Percentiles rank a stretch among this genome's conserved stretches.
These are phyloP conservation scores for Argopecten irradians DNA, from an alignment of 1,140 invertebrate species.

Conservation along the genomic window DNA sequence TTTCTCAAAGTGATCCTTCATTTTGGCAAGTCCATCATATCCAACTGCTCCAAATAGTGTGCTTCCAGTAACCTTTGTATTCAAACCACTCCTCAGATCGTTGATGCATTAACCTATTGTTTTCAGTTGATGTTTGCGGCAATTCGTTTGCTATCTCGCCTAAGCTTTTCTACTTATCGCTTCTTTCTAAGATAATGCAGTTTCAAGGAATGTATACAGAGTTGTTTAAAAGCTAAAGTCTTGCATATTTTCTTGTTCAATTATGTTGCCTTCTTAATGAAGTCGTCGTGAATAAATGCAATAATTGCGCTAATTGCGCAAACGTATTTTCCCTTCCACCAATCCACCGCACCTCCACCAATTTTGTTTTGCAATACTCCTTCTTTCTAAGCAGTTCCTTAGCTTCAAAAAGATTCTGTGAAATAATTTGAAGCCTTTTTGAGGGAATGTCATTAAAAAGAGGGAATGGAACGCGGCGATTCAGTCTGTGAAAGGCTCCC, in stretches of 20 bases:
- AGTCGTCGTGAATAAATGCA: conserved; percentile 45
- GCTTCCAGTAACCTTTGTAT: conserved; percentile 45
- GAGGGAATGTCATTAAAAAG: conserved; percentile 24
- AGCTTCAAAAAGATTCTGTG: conserved; percentile 29
- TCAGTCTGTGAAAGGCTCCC: too few species aligned
- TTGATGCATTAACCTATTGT: conserved; percentile 37
- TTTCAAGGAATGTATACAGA: neutral
- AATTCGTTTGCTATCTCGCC: neutral
- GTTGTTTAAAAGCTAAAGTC: conserved; percentile 10
- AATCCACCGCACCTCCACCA: conserved; percentile 43
- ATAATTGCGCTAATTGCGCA: conserved; percentile 49
- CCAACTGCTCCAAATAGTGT: conserved; percentile 36
- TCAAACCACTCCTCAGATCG: conserved; percentile 39
- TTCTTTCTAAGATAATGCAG: neutral
- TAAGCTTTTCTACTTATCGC: neutral
- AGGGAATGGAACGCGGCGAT: too few species aligned
- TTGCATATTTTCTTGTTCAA: neutral
- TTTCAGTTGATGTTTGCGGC: neutral
- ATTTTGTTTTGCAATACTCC: conserved; percentile 46
- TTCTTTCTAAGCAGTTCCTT: conserved; percentile 49
- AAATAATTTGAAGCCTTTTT: conserved; percentile 26
- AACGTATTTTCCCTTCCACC: conserved; percentile 42
- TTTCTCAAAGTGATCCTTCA: conserved; percentile 47
- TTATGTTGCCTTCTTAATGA: neutral
- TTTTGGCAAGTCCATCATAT: conserved; percentile 32